phyloP scores from a whole-genome alignment of 2,113 vertebrate species.

The Leucosticte australis region DNA sequence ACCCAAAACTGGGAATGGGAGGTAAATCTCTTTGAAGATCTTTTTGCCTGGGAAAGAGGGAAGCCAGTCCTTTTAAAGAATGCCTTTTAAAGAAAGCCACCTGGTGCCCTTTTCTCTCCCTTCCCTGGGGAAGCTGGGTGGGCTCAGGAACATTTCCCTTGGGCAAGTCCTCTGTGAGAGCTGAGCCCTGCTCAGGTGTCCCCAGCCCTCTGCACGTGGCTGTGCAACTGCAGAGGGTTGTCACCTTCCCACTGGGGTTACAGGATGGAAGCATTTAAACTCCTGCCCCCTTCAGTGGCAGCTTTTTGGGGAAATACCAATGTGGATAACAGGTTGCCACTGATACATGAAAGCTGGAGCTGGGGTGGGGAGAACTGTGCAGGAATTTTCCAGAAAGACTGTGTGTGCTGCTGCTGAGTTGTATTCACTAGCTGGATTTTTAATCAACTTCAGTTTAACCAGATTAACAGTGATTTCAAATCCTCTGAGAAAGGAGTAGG shows the following conservation, averaged over 20 bases:
- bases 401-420: background rate
- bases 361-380: background rate
- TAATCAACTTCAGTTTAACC: background rate
- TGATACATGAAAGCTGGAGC: background rate
- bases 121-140: background rate
- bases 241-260: background rate
- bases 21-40: background rate
- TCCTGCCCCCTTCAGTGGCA: background rate
- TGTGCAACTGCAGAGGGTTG: background rate
- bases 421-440: background rate
- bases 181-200: background rate
- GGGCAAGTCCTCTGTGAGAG: background rate
- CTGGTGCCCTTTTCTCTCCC: background rate
- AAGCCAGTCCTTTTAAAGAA: background rate
- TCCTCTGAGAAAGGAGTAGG: background rate
- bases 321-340: no score
- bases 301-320: background rate
- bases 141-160: background rate
- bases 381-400: background rate
- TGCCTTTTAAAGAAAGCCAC: background rate
- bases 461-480: background rate
- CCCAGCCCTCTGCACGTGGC: background rate
- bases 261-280: background rate
- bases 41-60: background rate
- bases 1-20: background rate